A percentile compares a stretch with the other conserved stretches of the same genome.
Evolutionary conservation across 2,888 invertebrate genomes (phyloP).

Genomic region (Ochlodes sylvanus): DNA sequence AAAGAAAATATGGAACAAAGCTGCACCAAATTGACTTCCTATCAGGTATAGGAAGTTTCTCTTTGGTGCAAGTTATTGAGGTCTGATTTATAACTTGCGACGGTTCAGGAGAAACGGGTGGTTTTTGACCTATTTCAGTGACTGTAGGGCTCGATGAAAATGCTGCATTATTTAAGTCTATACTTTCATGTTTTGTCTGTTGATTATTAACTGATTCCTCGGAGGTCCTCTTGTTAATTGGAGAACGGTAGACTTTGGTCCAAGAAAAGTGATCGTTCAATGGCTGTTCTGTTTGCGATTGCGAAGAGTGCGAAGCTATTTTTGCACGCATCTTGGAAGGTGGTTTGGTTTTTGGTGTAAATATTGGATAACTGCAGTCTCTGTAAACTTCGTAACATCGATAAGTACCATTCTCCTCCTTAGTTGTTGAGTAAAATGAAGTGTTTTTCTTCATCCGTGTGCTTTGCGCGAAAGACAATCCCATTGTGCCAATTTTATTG

Average conservation of each 20-base stretch:
- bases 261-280: conserved; percentile 52
- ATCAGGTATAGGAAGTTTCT: conserved; percentile 22
- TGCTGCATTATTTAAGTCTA: conserved; percentile 24
- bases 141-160: background rate
- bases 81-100: conserved; percentile 47
- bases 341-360: conserved; percentile 26
- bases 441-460: conserved; percentile 8
- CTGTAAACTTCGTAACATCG: conserved; percentile 57
- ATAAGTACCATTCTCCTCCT: conserved; percentile 26
- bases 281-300: background rate
- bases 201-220: background rate
- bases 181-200: conserved; percentile 41
- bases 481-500: conserved; percentile 4
- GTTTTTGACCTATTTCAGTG: background rate
- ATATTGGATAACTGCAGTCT: conserved; percentile 59
- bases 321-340: background rate
- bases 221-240: conserved; percentile 39
- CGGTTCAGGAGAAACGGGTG: background rate
- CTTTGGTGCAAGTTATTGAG: conserved; percentile 50
- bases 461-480: conserved; percentile 21
- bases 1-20: conserved; percentile 56
- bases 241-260: conserved; percentile 64
- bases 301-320: background rate
- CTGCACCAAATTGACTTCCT: conserved; percentile 48
- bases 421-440: background rate